A percentile compares a stretch with the other conserved stretches of the same genome.
Evolutionary conservation across 2,113 vertebrate species (phyloP).

Genomic region (Pampusana beccarii): DNA sequence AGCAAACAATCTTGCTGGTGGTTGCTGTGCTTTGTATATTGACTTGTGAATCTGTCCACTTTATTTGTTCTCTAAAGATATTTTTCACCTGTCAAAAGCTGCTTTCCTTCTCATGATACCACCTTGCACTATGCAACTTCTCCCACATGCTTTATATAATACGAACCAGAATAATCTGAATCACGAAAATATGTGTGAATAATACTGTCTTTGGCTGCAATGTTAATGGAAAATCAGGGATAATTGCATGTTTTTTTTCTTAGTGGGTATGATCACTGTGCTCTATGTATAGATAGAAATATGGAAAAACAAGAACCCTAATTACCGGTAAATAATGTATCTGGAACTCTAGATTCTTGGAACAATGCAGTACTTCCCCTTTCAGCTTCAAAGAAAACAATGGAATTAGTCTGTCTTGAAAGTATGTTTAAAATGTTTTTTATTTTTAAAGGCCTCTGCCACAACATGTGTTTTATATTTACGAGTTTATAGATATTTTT

Average conservation of each 20-base stretch:
- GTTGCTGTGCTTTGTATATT: not conserved
- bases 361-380: not conserved
- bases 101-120: not conserved
- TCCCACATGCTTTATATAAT: not conserved
- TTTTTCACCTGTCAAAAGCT: not conserved
- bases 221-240: not conserved
- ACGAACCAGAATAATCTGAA: not conserved
- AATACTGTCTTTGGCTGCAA: not conserved
- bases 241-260: not conserved
- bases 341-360: not conserved
- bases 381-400: slow-evolving; percentile 49
- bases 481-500: slow-evolving; percentile 44
- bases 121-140: not conserved
- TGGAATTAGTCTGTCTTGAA: slow-evolving; percentile 51
- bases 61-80: not conserved
- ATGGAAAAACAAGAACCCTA: not conserved
- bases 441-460: slow-evolving; percentile 41
- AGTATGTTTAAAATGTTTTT: slow-evolving; percentile 52
- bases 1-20: not conserved
- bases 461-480: slow-evolving; percentile 60
- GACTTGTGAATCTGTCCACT: not conserved
- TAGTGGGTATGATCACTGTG: not conserved
- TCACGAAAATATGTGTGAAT: not conserved
- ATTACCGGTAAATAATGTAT: not conserved
- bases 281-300: not conserved